Conservation (phyloP, 2,888 invertebrate species). For the Galeopsomyia nigrocyanea region DNA sequence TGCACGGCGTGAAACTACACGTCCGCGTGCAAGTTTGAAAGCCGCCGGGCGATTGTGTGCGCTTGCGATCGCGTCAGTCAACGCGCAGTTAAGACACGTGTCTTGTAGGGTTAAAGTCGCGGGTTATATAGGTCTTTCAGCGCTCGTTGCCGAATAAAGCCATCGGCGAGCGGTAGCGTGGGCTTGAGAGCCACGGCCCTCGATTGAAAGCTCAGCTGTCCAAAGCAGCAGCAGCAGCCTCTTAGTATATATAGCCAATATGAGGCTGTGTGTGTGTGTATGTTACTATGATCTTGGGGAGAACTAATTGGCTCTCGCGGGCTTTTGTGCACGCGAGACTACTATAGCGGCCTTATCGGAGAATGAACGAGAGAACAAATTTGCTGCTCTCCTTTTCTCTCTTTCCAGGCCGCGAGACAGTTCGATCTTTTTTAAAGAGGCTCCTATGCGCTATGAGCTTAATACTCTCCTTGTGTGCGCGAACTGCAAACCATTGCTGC, state of each 20-base stretch:
- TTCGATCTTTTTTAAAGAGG: constrained; percentile 12
- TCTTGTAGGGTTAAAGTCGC: not conserved
- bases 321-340: constrained; percentile 30
- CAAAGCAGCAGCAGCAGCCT: constrained; percentile 19
- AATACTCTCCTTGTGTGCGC: too few relatives aligned
- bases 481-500: not conserved
- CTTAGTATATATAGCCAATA: constrained; percentile 14
- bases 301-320: constrained; percentile 40
- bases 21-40: constrained; percentile 24
- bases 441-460: too few relatives aligned
- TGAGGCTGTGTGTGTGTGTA: not conserved
- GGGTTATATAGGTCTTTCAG: not conserved
- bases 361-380: constrained; percentile 18
- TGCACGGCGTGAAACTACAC: constrained; percentile 2
- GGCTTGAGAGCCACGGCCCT: not conserved
- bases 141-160: constrained; percentile 19
- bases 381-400: constrained; percentile 9
- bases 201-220: constrained; percentile 43
- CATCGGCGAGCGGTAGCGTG: not conserved
- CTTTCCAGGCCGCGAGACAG: constrained; percentile 8
- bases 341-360: not conserved
- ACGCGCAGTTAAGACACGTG: constrained; percentile 8
- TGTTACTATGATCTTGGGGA: constrained; percentile 30
- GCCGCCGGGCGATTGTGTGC: not conserved
- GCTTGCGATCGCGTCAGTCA: constrained; percentile 2